Percentiles rank a stretch among this genome's conserved stretches.
phyloP scores from a whole-genome alignment of 2,888 invertebrate genomes.

The Lumbricus terrestris region DNA sequence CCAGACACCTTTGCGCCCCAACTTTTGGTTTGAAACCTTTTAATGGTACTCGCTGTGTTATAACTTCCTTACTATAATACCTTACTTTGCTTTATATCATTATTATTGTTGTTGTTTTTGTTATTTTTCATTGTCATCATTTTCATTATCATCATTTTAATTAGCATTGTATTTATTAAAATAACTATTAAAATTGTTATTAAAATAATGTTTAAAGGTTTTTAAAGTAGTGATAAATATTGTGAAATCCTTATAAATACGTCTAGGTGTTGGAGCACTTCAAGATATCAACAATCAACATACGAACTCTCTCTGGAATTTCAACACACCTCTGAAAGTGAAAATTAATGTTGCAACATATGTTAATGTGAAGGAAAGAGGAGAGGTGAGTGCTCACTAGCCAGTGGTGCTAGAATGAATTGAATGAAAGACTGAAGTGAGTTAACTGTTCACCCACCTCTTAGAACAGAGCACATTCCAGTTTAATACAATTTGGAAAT shows the following conservation, averaged over 20 bases:
- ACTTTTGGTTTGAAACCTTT: no score
- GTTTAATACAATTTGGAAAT: not conserved
- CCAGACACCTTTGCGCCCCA: no score
- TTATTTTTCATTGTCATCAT: no score
- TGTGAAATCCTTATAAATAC: not conserved
- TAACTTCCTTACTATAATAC: no score
- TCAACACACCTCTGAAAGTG: slow-evolving; percentile 58
- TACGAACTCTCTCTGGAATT: slow-evolving; percentile 59
- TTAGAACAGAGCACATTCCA: not conserved
- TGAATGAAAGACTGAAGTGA: not conserved
- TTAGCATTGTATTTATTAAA: no score
- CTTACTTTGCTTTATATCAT: no score
- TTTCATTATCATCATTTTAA: no score
- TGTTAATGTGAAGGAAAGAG: slow-evolving; percentile 63
- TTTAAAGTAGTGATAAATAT: not conserved
- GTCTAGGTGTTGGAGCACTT: slow-evolving; percentile 22
- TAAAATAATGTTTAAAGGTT: not conserved
- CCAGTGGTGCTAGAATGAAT: not conserved
- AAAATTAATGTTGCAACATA: slow-evolving; percentile 62
- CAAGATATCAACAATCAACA: slow-evolving; percentile 51
- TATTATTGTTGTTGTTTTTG: no score
- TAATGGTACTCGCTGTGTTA: no score
- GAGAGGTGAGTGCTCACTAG: slow-evolving; percentile 52
- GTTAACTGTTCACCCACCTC: not conserved
- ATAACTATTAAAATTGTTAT: not conserved